Conservation (phyloP, 2,888 invertebrate genomes). For the Epirrhoe alternata region DNA sequence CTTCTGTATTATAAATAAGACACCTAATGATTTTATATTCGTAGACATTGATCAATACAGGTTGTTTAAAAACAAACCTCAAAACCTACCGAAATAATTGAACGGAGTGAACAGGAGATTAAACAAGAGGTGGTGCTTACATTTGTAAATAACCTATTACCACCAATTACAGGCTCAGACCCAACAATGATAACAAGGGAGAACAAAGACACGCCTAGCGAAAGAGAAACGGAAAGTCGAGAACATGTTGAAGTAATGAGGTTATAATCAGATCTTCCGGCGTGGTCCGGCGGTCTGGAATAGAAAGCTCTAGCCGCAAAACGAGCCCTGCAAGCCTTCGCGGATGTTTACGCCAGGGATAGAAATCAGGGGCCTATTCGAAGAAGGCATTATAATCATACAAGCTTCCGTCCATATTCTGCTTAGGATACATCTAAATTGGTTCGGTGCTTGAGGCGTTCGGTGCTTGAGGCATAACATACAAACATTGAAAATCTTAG, state of each 20-base stretch:
- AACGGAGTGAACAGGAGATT: neutral
- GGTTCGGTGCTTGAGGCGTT: neutral
- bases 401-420: neutral
- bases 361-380: constrained; percentile 59
- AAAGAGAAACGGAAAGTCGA: constrained; percentile 63
- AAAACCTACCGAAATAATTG: neutral
- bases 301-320: constrained; percentile 68
- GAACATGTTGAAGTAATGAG: constrained; percentile 63
- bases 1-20: neutral
- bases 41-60: neutral
- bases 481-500: no score
- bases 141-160: neutral
- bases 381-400: constrained; percentile 5
- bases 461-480: no score
- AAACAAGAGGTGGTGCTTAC: neutral
- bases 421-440: neutral
- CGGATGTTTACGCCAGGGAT: constrained; percentile 70
- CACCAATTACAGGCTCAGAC: neutral
- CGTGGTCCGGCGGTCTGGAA: constrained; percentile 59
- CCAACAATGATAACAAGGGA: constrained; percentile 13
- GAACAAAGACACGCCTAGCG: constrained; percentile 25
- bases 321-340: constrained; percentile 61
- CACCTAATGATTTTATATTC: neutral
- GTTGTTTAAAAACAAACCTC: neutral
- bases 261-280: constrained; percentile 75